Percentiles rank a stretch among this genome's conserved stretches.
phyloP scores from a whole-genome alignment of 2,888 invertebrate genomes.

The Drosophila austrosaltans region DNA sequence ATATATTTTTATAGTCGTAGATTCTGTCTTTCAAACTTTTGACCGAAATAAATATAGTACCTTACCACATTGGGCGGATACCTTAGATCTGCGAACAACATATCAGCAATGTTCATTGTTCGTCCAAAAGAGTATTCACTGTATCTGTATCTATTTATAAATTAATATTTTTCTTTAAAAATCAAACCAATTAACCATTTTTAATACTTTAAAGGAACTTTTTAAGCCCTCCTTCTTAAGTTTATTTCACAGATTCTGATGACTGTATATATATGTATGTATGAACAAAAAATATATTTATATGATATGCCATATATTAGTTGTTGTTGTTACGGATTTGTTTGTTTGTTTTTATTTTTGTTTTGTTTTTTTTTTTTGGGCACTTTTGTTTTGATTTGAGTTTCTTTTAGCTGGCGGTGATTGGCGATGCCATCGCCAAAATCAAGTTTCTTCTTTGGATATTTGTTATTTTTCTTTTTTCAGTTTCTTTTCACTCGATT shows the following conservation, averaged over 20 bases:
- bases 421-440: conserved; percentile 41
- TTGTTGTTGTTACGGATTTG: not conserved
- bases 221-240: not conserved
- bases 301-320: not conserved
- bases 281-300: too few species aligned
- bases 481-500: conserved; percentile 6
- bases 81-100: too few species aligned
- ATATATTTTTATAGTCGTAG: too few species aligned
- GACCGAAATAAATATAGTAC: too few species aligned
- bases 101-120: too few species aligned
- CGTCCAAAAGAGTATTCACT: too few species aligned
- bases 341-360: not conserved
- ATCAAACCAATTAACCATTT: not conserved
- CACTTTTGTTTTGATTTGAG: conserved; percentile 34
- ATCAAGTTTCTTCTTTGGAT: conserved; percentile 9
- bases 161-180: too few species aligned
- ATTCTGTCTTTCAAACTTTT: too few species aligned
- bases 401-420: conserved; percentile 39
- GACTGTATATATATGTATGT: too few species aligned
- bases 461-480: conserved; percentile 2
- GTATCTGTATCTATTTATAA: too few species aligned
- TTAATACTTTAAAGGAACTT: not conserved
- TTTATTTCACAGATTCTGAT: too few species aligned
- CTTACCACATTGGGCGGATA: too few species aligned
- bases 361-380: conserved; percentile 32